phyloP scores from a whole-genome alignment of 2,888 invertebrate genomes.

The Trachelus tabidus region DNA sequence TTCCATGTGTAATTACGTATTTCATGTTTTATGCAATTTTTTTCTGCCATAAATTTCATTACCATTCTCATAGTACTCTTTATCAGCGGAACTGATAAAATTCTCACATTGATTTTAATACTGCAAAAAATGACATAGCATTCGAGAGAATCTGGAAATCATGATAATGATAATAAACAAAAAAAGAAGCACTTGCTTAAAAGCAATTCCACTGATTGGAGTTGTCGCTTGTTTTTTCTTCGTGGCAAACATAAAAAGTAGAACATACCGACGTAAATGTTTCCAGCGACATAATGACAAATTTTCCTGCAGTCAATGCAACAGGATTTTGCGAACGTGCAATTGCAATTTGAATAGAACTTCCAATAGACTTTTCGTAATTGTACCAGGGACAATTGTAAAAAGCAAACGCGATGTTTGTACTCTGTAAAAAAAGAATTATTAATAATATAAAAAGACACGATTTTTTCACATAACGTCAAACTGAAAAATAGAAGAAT shows the following conservation, averaged over 20 bases:
- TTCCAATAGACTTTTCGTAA: slow-evolving; percentile 14
- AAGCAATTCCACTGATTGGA: neutral
- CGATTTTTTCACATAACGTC: neutral
- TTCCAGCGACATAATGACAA: slow-evolving; percentile 18
- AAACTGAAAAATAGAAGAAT: neutral
- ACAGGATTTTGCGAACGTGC: slow-evolving; percentile 22
- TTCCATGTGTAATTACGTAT: neutral
- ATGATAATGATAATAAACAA: neutral
- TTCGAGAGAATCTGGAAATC: neutral
- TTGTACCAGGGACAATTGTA: slow-evolving; percentile 25
- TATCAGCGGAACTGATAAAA: neutral
- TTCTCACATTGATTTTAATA: neutral
- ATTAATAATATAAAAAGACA: neutral
- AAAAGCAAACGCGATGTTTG: slow-evolving; percentile 16
- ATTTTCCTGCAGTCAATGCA: slow-evolving; percentile 22
- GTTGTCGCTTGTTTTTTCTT: neutral
- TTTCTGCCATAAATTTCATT: neutral
- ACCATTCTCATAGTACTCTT: neutral
- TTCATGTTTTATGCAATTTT: neutral
- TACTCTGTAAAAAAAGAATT: slow-evolving; percentile 16
- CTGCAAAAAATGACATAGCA: neutral
- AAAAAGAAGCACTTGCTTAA: too few relatives aligned
- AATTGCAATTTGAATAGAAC: slow-evolving; percentile 19
- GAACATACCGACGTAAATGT: slow-evolving; percentile 24
- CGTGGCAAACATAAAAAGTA: neutral